A percentile compares a stretch with the other conserved stretches of the same genome.
Conservation (phyloP, 1,140 invertebrate genomes). For the Parapsyche elsis region DNA sequence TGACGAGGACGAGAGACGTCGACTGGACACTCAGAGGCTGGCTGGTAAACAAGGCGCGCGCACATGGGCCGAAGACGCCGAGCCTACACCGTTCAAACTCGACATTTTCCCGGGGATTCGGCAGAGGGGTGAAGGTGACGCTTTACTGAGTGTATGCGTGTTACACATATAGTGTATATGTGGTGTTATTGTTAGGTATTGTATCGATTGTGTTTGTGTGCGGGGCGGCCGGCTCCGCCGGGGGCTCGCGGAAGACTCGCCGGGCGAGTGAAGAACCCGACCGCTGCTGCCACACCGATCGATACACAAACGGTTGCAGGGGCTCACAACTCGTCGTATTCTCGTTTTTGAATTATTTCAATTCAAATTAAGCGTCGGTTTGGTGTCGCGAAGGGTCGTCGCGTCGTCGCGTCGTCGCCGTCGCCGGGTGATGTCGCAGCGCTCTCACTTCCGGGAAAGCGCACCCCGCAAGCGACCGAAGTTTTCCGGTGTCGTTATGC, state of each 20-base stretch:
- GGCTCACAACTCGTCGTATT: background rate
- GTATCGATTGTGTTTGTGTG: constrained; percentile 28
- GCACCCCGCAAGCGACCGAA: too few species aligned
- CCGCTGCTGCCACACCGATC: constrained; percentile 1
- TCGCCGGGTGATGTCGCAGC: too few species aligned
- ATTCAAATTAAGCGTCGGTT: too few species aligned
- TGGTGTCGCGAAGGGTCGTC: too few species aligned
- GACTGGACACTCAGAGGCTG: background rate
- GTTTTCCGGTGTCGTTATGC: too few species aligned
- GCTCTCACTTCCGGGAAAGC: too few species aligned
- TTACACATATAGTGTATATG: too few species aligned
- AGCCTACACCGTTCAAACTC: background rate
- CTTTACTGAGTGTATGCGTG: too few species aligned
- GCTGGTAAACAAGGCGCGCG: background rate
- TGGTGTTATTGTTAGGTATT: constrained; percentile 4
- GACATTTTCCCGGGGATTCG: too few species aligned
- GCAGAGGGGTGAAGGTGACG: too few species aligned
- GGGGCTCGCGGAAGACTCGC: constrained; percentile 51
- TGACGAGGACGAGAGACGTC: background rate
- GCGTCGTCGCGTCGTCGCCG: too few species aligned
- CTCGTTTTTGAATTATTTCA: too few species aligned
- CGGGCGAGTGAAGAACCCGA: constrained; percentile 37
- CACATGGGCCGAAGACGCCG: background rate
- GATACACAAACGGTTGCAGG: constrained; percentile 20
- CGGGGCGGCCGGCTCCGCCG: constrained; percentile 50